Conservation (phyloP, 2,113 vertebrate species). For the Siniperca chuatsi region DNA sequence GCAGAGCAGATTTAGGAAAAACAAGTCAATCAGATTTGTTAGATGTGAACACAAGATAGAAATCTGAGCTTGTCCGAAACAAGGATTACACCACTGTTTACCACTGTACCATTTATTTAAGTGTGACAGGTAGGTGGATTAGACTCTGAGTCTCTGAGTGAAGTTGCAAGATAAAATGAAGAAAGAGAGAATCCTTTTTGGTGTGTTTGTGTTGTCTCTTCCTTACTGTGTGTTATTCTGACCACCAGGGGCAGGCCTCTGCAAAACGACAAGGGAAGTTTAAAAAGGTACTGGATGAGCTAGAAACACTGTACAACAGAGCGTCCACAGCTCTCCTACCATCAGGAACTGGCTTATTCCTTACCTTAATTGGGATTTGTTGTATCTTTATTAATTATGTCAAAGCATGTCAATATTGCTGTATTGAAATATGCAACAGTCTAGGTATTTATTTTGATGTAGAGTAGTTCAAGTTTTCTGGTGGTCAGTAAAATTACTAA, state of each 20-base stretch:
- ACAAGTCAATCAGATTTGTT: neutral
- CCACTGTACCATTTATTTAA: neutral
- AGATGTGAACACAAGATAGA: neutral
- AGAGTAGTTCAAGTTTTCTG: slow-evolving; percentile 50
- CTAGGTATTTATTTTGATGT: neutral
- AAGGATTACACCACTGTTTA: slow-evolving; percentile 3
- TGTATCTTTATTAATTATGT: slow-evolving; percentile 50
- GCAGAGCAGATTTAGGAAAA: neutral
- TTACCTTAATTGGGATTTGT: slow-evolving; percentile 47
- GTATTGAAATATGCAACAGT: slow-evolving; percentile 35
- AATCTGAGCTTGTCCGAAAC: neutral
- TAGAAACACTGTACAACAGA: slow-evolving; percentile 83
- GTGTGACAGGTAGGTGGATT: slow-evolving; percentile 42
- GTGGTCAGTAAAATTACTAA: slow-evolving; percentile 64
- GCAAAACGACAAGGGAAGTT: slow-evolving; percentile 99
- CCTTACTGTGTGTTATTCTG: slow-evolving; percentile 98
- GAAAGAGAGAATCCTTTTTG: slow-evolving; percentile 83
- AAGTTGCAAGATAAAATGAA: slow-evolving; percentile 36
- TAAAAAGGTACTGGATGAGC: slow-evolving; percentile 99
- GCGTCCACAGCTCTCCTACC: slow-evolving; percentile 68
- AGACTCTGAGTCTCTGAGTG: slow-evolving; percentile 23
- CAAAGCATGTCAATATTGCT: slow-evolving; percentile 60
- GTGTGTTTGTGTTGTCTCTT: slow-evolving; percentile 91
- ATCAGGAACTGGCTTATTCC: slow-evolving; percentile 63
- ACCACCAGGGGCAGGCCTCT: slow-evolving; percentile 99